These are phyloP conservation scores for Mormyrus proboscirostris DNA, from an alignment of 2,797 vertebrate genomes.

Conservation along the genomic window DNA sequence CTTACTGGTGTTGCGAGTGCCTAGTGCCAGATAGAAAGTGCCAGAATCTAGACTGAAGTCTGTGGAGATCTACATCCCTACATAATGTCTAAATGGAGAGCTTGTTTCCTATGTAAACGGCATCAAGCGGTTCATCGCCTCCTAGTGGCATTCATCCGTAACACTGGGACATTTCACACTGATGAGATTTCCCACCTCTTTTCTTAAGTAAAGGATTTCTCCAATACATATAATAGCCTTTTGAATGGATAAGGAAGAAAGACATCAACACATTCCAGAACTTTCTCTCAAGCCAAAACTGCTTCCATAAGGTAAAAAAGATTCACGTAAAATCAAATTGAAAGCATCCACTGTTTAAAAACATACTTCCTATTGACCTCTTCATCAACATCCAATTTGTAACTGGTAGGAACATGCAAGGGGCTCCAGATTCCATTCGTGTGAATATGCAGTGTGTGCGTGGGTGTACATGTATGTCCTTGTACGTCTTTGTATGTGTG, in stretches of 20 bases:
- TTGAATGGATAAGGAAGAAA: constrained; percentile 51
- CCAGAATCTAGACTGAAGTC: constrained; percentile 30
- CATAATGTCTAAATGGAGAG: constrained; percentile 15
- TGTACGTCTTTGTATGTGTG: constrained; percentile 28
- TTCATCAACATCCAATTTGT: constrained; percentile 38
- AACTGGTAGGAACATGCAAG: constrained; percentile 47
- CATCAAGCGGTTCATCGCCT: not conserved
- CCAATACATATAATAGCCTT: constrained; percentile 38
- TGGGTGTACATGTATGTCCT: constrained; percentile 27
- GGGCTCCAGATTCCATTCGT: constrained; percentile 37
- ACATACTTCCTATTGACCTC: constrained; percentile 30
- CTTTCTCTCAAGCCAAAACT: constrained; percentile 34
- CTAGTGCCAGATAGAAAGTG: constrained; percentile 43
- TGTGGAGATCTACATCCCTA: constrained; percentile 18
- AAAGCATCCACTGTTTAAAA: constrained; percentile 32
- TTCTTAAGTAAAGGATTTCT: constrained; percentile 23
- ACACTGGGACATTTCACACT: constrained; percentile 38
- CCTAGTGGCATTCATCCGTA: constrained; percentile 14
- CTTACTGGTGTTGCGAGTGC: constrained; percentile 45
- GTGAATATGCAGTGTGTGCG: not conserved
- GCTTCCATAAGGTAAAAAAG: constrained; percentile 46
- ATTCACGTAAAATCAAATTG: constrained; percentile 36
- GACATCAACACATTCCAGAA: constrained; percentile 28
- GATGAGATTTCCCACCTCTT: constrained; percentile 32
- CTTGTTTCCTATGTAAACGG: constrained; percentile 25